phyloP scores from a whole-genome alignment of 2,888 invertebrate genomes.

The Dicyrtomina minuta region DNA sequence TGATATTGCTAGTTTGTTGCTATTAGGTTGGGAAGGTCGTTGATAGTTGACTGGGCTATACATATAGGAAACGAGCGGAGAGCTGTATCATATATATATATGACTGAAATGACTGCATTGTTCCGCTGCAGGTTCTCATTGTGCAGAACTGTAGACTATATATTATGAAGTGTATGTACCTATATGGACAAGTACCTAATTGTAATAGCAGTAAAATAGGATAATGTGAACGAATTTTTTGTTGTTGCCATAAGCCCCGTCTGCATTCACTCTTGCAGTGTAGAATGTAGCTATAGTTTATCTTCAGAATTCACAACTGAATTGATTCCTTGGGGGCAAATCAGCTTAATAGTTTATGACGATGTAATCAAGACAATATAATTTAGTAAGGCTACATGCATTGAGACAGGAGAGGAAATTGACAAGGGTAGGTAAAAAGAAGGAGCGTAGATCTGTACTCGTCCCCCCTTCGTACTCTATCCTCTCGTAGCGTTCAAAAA shows the following conservation, averaged over 20 bases:
- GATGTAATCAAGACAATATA: slow-evolving; percentile 13
- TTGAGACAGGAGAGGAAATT: not conserved
- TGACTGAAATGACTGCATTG: too few species aligned
- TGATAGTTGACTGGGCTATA: not conserved
- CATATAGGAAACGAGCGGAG: not conserved
- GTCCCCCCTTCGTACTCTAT: not conserved
- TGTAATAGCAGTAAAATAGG: slow-evolving; percentile 6
- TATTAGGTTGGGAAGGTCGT: slow-evolving; percentile 10
- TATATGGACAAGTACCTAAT: not conserved
- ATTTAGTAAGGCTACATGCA: not conserved
- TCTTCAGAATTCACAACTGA: slow-evolving; percentile 15
- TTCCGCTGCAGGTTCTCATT: too few species aligned
- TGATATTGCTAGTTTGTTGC: too few species aligned
- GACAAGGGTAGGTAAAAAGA: too few species aligned
- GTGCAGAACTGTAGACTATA: too few species aligned
- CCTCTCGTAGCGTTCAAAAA: too few species aligned
- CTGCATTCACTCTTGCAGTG: too few species aligned
- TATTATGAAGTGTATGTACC: too few species aligned
- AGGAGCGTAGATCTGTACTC: not conserved
- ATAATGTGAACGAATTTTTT: slow-evolving; percentile 17
- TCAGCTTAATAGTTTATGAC: slow-evolving; percentile 10
- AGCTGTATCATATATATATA: too few species aligned
- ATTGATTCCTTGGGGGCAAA: slow-evolving; percentile 14
- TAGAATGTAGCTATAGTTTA: not conserved
- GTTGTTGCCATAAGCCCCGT: not conserved